Evolutionary conservation across 2,797 vertebrate genomes (phyloP), one percentile per base, ranked within the genome.

Genomic region (Pogoniulus pusillus): DNA sequence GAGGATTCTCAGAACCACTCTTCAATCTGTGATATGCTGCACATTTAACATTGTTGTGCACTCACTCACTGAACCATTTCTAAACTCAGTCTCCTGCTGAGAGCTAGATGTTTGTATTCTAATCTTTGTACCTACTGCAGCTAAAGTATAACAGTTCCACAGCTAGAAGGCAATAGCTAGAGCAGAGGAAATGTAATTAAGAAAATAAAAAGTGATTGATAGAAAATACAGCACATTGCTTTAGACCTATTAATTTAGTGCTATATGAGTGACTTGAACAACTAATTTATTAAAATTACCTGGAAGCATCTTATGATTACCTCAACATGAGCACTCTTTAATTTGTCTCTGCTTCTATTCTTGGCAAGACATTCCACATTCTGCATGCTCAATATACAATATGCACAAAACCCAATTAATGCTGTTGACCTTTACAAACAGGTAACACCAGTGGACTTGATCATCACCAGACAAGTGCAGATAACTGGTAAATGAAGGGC

Each of bases 241-340:
- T 74, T 85, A 90, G 93, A 96, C 87, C 80, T 83, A 70, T 86
- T 96, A 89, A 94, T 93, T 94, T 89, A 92, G 89, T 85, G 73
- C 87, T 95, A 94, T 93, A 91, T 89, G 94, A 96, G 80, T 65
- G 81, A 90, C 86, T 94, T 76, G 84, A 94, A 82, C 75, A 89
- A 94, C 94, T 94, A 87, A 91, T 94, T 81, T 94, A 79, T 94
- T 94, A 94, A 93, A 90, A 94, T 94, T 93, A 95, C 92, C 88
- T 95, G 78, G 55, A 93, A 96, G 90, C 94, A 90, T 95, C 91
- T 96, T 93, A 96, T 91, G 94, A 96, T 96, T 97, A 95, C 85
- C 76, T 78, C 90, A 94, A 93, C 89, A 94, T 81, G 91, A 96
- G 95, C 92, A 92, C 75, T 70, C 79, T 79, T 89, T 91, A 95